Percentiles rank a stretch among this genome's conserved stretches.
These are phyloP conservation scores for Pica pica DNA, from an alignment of 2,113 vertebrate species.

Conservation along the genomic window DNA sequence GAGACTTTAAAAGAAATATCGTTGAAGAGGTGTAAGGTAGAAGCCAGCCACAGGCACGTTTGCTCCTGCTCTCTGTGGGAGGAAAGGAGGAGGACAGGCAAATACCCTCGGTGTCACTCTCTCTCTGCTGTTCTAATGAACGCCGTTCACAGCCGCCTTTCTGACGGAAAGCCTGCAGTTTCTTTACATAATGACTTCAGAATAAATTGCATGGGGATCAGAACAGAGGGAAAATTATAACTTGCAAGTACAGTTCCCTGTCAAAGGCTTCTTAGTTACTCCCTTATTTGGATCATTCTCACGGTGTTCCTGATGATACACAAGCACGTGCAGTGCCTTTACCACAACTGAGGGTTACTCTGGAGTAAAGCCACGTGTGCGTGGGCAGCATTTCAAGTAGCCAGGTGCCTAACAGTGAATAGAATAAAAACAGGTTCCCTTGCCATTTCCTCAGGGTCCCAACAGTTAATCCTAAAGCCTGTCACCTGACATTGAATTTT, in stretches of 20 bases:
- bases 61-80: conserved; percentile 1
- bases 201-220: conserved; percentile 15
- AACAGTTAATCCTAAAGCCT: background rate
- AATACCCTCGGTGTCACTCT: background rate
- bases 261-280: background rate
- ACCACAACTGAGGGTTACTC: background rate
- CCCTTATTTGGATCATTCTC: background rate
- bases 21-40: background rate
- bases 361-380: fast-evolving
- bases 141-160: background rate
- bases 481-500: background rate
- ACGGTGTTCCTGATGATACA: background rate
- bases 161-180: background rate
- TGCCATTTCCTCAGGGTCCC: background rate
- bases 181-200: conserved; percentile 44
- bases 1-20: background rate
- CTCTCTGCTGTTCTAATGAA: background rate
- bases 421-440: background rate
- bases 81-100: background rate
- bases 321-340: background rate
- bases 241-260: background rate
- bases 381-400: background rate
- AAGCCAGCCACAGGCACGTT: background rate
- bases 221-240: conserved; percentile 36
- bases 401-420: background rate